phyloP scores from a whole-genome alignment of 2,888 invertebrate species.

The Phania funesta region DNA sequence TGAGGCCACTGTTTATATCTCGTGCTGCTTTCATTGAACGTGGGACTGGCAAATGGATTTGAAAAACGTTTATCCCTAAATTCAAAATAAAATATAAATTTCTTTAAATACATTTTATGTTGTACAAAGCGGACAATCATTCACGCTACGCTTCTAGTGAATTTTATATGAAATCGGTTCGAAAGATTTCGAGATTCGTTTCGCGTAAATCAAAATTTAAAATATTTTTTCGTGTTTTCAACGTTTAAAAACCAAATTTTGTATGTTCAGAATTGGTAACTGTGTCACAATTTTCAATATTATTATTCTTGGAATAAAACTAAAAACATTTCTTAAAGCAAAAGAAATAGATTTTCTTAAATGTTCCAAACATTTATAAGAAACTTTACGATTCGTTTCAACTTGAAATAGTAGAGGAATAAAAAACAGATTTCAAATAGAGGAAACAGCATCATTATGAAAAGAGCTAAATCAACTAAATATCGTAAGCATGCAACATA shows the following conservation, averaged over 20 bases:
- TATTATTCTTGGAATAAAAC: background rate
- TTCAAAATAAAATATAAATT: background rate
- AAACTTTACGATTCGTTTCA: background rate
- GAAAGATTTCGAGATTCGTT: no score
- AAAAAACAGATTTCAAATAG: background rate
- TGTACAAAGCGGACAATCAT: background rate
- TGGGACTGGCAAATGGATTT: conserved; percentile 6
- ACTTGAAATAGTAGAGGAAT: background rate
- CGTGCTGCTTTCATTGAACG: conserved; percentile 11
- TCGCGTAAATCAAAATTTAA: no score
- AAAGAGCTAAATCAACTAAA: conserved; percentile 20
- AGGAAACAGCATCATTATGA: background rate
- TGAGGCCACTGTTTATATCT: background rate
- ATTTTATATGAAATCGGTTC: no score
- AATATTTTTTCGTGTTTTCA: no score
- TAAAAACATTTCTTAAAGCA: no score
- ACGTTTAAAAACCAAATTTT: no score
- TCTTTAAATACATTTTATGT: background rate
- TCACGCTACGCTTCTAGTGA: background rate
- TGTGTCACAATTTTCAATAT: no score
- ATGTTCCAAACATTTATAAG: background rate
- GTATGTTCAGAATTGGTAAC: no score
- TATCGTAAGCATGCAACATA: conserved; percentile 17
- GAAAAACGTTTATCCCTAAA: conserved; percentile 20
- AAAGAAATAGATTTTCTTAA: background rate